These are phyloP conservation scores for Elymnias hypermnestra DNA, from an alignment of 1,140 invertebrate genomes.

Conservation along the genomic window DNA sequence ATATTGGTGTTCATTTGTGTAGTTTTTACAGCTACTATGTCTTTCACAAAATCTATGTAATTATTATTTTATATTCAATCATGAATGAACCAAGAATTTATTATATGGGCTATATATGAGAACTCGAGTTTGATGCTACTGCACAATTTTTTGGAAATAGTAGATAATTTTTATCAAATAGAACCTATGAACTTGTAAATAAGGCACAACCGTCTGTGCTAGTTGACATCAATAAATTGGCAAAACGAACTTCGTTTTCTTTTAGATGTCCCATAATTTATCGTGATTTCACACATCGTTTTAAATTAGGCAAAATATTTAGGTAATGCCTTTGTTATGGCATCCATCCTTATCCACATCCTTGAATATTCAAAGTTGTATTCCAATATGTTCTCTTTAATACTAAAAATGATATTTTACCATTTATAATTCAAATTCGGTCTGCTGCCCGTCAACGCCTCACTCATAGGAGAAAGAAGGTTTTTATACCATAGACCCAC, in stretches of 20 bases:
- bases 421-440: too few relatives aligned
- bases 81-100: not conserved
- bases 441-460: too few relatives aligned
- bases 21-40: slow-evolving; percentile 14
- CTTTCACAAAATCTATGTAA: slow-evolving; percentile 10
- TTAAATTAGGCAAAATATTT: too few relatives aligned
- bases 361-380: too few relatives aligned
- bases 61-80: slow-evolving; percentile 2
- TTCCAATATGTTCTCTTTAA: too few relatives aligned
- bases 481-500: too few relatives aligned
- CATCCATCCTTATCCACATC: too few relatives aligned
- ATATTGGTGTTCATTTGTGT: slow-evolving; percentile 14
- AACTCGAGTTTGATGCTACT: slow-evolving; percentile 32
- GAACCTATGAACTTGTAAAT: slow-evolving; percentile 48
- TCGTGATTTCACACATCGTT: too few relatives aligned
- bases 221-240: slow-evolving; percentile 57
- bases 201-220: slow-evolving; percentile 53
- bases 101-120: not conserved
- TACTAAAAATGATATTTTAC: too few relatives aligned
- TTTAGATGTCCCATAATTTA: slow-evolving; percentile 9
- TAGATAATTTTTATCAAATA: slow-evolving; percentile 39
- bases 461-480: too few relatives aligned
- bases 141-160: slow-evolving; percentile 53
- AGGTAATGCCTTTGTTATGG: too few relatives aligned
- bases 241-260: slow-evolving; percentile 22